Evolutionary conservation across 2,797 vertebrate species (phyloP).

Genomic region (Tympanoctomys barrerae): DNA sequence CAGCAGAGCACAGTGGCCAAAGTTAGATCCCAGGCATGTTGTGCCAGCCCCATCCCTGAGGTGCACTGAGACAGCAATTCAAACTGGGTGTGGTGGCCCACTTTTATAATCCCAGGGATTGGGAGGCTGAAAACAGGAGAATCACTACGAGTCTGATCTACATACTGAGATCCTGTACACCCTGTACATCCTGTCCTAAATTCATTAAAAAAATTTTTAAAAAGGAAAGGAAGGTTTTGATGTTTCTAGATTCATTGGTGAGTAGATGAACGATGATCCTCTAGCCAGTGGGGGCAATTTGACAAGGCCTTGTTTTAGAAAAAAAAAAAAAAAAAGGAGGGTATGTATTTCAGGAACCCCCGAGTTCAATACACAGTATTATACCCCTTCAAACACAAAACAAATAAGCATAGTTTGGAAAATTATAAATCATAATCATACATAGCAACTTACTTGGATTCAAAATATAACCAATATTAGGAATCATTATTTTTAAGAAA

Average conservation of each 20-base stretch:
- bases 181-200: no score
- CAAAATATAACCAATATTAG: slow-evolving; percentile 18
- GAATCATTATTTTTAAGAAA: slow-evolving; percentile 50
- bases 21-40: no score
- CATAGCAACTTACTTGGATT: slow-evolving; percentile 21
- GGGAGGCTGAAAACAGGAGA: no score
- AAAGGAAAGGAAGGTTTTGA: neutral
- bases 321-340: neutral
- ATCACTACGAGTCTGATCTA: no score
- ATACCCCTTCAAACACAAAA: neutral
- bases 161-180: no score
- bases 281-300: neutral
- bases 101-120: no score
- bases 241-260: neutral
- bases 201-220: neutral
- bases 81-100: no score
- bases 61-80: no score
- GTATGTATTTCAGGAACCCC: neutral
- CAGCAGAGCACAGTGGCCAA: no score
- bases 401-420: slow-evolving; percentile 2
- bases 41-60: no score
- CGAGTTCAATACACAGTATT: neutral
- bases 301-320: neutral
- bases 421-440: neutral
- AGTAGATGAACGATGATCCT: neutral